Conservation (phyloP, 2,888 invertebrate genomes). For the Esperia sulphurella region DNA sequence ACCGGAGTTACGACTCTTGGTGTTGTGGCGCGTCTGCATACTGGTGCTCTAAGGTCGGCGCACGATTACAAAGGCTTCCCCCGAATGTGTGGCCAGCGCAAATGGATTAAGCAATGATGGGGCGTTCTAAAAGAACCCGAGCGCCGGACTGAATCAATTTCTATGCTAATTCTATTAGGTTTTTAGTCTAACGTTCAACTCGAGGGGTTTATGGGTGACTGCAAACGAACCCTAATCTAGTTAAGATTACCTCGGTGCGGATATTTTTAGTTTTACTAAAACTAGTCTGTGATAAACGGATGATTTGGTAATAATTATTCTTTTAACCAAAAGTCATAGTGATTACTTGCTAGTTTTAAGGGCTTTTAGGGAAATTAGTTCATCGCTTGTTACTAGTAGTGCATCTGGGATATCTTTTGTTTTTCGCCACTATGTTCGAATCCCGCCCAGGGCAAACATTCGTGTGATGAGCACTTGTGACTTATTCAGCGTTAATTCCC, state of each 20-base stretch:
- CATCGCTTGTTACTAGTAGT: too few relatives aligned
- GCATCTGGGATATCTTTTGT: too few relatives aligned
- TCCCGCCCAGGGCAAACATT: too few relatives aligned
- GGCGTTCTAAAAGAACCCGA: constrained; percentile 30
- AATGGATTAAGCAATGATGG: constrained; percentile 63
- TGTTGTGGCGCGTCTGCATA: constrained; percentile 13
- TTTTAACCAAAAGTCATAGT: too few relatives aligned
- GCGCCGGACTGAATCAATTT: constrained; percentile 46
- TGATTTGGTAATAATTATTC: too few relatives aligned
- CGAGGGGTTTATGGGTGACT: constrained; percentile 10
- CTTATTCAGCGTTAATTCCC: too few relatives aligned
- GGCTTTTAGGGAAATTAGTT: too few relatives aligned
- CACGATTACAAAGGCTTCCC: constrained; percentile 18
- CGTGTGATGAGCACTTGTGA: too few relatives aligned
- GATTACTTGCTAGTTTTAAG: too few relatives aligned
- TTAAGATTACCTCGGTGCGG: constrained; percentile 3
- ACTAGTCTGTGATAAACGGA: too few relatives aligned
- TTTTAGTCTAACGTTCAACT: constrained; percentile 46
- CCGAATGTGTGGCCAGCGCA: constrained; percentile 38
- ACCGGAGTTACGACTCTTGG: constrained; percentile 1
- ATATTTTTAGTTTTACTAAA: not conserved
- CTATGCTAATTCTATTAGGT: constrained; percentile 61
- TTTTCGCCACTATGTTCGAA: too few relatives aligned
- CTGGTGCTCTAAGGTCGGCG: constrained; percentile 14
- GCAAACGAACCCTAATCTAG: constrained; percentile 9